Percentiles rank a stretch among this genome's conserved stretches.
phyloP scores from a whole-genome alignment of 2,113 vertebrate genomes.

The Saguinus midas region DNA sequence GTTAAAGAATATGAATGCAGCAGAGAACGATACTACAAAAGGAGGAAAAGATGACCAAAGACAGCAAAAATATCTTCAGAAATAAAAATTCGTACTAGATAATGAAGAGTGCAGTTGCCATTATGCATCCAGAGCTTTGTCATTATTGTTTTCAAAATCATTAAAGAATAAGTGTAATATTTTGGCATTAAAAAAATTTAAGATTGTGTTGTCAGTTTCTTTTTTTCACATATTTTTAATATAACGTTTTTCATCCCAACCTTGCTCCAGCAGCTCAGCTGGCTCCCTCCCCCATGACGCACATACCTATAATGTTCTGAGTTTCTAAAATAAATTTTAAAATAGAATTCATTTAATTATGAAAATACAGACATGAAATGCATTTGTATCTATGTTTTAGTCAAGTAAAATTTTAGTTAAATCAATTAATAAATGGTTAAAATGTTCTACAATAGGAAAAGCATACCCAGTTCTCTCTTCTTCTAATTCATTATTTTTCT shows the following conservation, averaged over 20 bases:
- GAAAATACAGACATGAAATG: too few relatives aligned
- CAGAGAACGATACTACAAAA: neutral
- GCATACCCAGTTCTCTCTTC: too few relatives aligned
- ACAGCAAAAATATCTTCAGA: neutral
- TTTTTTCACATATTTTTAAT: too few relatives aligned
- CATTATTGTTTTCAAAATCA: neutral
- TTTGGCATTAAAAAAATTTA: neutral
- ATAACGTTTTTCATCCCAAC: too few relatives aligned
- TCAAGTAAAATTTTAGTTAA: neutral
- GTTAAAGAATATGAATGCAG: too few relatives aligned
- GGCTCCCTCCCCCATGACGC: too few relatives aligned
- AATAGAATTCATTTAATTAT: neutral
- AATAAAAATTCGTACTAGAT: neutral
- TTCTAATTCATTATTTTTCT: neutral
- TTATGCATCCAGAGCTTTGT: neutral
- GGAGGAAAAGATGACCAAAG: neutral
- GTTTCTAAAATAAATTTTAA: constrained; percentile 32
- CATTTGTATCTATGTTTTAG: neutral
- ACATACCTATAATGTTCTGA: too few relatives aligned
- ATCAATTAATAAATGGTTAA: neutral
- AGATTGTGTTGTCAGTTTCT: neutral
- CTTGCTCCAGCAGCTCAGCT: too few relatives aligned
- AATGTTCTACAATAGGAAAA: too few relatives aligned
- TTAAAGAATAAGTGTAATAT: neutral
- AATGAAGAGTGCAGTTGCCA: neutral